Percentiles rank a stretch among this genome's conserved stretches.
Evolutionary conservation across 2,888 invertebrate genomes (phyloP).

Genomic region (Heliconius sara): DNA sequence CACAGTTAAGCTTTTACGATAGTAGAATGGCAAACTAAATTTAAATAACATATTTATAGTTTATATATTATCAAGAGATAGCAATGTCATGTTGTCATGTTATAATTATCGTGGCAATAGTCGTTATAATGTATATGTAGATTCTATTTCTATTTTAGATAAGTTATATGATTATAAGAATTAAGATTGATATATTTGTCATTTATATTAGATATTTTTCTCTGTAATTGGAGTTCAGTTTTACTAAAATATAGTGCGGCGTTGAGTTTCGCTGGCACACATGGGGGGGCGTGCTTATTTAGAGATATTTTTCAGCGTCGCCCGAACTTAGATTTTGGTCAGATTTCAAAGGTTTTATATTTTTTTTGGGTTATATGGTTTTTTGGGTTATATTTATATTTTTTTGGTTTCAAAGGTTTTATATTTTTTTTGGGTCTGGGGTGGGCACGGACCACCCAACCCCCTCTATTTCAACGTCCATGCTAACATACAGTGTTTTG

Average conservation of each 20-base stretch:
- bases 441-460: too few species aligned
- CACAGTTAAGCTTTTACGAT: too few species aligned
- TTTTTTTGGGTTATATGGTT: too few species aligned
- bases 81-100: slow-evolving; percentile 5
- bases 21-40: neutral
- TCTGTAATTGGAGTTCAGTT: neutral
- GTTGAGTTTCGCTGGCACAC: neutral
- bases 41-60: neutral
- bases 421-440: too few species aligned
- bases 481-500: too few species aligned
- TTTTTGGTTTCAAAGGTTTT: too few species aligned
- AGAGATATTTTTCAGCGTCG: too few species aligned
- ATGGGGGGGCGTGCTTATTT: too few species aligned
- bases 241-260: neutral
- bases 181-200: neutral
- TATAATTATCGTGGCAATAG: neutral
- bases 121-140: neutral
- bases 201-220: neutral
- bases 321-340: too few species aligned
- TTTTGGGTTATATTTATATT: too few species aligned
- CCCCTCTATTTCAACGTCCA: too few species aligned
- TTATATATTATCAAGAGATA: neutral
- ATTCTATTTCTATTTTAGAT: slow-evolving; percentile 1
- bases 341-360: too few species aligned
- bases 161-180: neutral